These are phyloP conservation scores for Actinemys pallida DNA, from an alignment of 2,113 vertebrate species.

Conservation along the genomic window DNA sequence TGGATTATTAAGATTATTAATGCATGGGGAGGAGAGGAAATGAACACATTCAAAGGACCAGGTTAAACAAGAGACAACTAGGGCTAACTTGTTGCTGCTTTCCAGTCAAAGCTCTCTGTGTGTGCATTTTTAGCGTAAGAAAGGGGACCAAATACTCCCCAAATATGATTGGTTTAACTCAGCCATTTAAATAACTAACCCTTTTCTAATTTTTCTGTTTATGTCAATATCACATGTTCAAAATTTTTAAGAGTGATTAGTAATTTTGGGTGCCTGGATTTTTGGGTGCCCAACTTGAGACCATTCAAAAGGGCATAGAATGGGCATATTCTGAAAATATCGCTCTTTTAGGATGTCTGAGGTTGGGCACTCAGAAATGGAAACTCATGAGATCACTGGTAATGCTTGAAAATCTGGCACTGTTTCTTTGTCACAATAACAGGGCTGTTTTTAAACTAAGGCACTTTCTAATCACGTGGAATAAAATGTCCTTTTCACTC, in stretches of 20 bases:
- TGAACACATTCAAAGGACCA: fast-evolving
- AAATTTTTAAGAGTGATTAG: background rate
- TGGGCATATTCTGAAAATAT: background rate
- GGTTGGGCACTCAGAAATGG: background rate
- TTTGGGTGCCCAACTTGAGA: background rate
- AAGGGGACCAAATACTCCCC: background rate
- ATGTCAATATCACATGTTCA: background rate
- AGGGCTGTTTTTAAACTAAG: background rate
- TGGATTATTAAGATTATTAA: background rate
- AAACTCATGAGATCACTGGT: background rate
- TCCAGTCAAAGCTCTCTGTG: background rate
- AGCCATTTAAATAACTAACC: background rate
- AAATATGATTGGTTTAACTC: background rate
- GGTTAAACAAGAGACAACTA: background rate
- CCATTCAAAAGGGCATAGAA: background rate
- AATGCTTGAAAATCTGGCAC: background rate
- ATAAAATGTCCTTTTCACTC: background rate
- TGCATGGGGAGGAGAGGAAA: background rate
- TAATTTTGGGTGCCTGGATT: fast-evolving
- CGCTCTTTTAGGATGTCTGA: background rate
- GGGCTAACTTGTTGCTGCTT: background rate
- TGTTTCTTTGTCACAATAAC: background rate
- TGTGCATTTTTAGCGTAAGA: fast-evolving
- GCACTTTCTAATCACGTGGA: background rate
- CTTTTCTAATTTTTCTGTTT: background rate